Conservation (phyloP, 53 echinoderm and acorn worm genomes). For the Patiria pectinifera region DNA sequence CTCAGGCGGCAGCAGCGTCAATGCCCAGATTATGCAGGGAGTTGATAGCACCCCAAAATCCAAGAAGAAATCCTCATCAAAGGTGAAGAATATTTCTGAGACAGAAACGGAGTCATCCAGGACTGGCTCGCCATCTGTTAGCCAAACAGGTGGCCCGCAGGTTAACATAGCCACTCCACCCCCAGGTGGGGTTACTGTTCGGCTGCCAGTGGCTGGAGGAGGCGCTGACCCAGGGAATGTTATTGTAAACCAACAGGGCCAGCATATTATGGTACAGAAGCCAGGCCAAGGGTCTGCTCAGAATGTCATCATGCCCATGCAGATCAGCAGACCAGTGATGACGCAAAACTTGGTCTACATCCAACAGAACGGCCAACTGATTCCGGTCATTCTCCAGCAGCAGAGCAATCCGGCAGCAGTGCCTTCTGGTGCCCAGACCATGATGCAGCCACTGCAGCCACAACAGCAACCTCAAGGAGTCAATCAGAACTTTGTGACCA, state of each 20-base stretch:
- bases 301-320: constrained; percentile 64
- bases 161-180: constrained; percentile 53
- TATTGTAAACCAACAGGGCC: constrained; percentile 72
- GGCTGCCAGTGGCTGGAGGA: constrained; percentile 72
- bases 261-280: constrained; percentile 75
- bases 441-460: constrained; percentile 64
- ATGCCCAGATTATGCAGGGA: constrained; percentile 58
- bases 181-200: constrained; percentile 70
- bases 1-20: constrained; percentile 41
- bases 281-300: constrained; percentile 62
- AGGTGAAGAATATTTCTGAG: constrained; percentile 56
- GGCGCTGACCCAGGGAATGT: constrained; percentile 57
- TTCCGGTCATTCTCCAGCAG: constrained; percentile 87
- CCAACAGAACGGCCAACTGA: constrained; percentile 95
- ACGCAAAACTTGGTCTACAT: constrained; percentile 92
- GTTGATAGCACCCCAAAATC: constrained; percentile 60
- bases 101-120: constrained; percentile 39
- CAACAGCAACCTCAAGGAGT: constrained; percentile 48
- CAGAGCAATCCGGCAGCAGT: constrained; percentile 42
- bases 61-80: constrained; percentile 58
- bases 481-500: constrained; percentile 27
- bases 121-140: constrained; percentile 28
- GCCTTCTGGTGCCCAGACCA: constrained; percentile 38
- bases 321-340: constrained; percentile 58
- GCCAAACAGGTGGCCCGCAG: constrained; percentile 18